Evolutionary conservation across 2,797 vertebrate genomes (phyloP), one percentile per base, ranked within the genome.

Genomic region (Pteropus rufus): DNA sequence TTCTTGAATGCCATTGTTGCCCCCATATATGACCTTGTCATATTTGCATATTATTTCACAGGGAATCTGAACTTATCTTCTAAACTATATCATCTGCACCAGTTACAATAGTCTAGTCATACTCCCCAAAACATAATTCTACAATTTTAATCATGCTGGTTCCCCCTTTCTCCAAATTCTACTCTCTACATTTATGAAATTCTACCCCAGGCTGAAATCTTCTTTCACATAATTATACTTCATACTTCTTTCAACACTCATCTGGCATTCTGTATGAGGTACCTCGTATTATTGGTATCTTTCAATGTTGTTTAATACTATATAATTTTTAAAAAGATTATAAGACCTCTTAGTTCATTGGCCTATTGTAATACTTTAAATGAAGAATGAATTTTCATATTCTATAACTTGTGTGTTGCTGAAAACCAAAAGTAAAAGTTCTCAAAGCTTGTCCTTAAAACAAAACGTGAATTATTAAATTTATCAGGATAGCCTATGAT

Each of bases 11-110:
- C 91, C 70, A 84, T 87, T 80, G 77, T 92, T 93, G 92, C 81
- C 46, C 94, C 77, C 77, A 90, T 7, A 18, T 79, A 81, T 72
- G 95, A 97, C 97, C 95, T 97, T 97, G 96, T 97, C 95, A 97
- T 76, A 96, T 96, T 94, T 98, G 89, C 95, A 95, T 97, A 96
- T 80, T 89, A 72, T 92, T 95, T 95, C 94, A 93, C 34, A 8
- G 83, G 62, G 60, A 96, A 93, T 93, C 84, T 83, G 88, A 95
- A 92, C 90, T 94, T 94, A 60, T 93, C 83, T 93, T 93, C 72
- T 60, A 88, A 94, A 69, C 72, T 77, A 23, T 62, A 80, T 44
- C 60, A 36, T 90, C 54, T 26, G 60, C 12, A 60, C 29, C 81
- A 54, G 56, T 76, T 81, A 76, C 10, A 58, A 29, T 72, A 52